Conservation (phyloP, 2,797 vertebrate species). For the Mallotus villosus region DNA sequence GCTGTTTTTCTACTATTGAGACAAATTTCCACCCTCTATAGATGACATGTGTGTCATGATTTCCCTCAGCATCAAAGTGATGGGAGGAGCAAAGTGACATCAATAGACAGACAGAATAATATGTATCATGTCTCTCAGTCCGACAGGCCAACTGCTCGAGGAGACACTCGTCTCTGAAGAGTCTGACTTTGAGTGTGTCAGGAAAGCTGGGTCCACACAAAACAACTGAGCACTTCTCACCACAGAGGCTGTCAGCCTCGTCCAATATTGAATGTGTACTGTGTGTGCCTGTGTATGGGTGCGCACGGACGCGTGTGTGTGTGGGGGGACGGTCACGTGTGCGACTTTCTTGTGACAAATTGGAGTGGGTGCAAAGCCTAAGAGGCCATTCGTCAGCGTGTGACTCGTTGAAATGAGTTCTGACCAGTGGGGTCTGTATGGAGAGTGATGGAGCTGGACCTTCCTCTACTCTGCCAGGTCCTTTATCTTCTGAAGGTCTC, state of each 20-base stretch:
- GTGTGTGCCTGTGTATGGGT: neutral
- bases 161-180: neutral
- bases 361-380: constrained; percentile 4
- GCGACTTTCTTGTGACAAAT: constrained; percentile 3
- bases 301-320: neutral
- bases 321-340: neutral
- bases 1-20: neutral
- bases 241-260: neutral
- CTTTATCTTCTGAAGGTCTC: constrained; percentile 16
- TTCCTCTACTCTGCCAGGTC: neutral
- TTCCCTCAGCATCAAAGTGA: neutral
- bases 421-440: constrained; percentile 4
- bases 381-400: neutral
- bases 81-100: neutral
- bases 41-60: neutral
- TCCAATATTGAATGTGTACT: neutral
- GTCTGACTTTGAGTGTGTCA: neutral
- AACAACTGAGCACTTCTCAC: neutral
- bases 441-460: constrained; percentile 3
- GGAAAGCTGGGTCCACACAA: neutral
- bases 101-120: neutral
- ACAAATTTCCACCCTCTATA: neutral
- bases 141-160: neutral
- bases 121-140: neutral
- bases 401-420: constrained; percentile 11